Conservation (phyloP, 2,797 vertebrate species). For the Meda fulgida region DNA sequence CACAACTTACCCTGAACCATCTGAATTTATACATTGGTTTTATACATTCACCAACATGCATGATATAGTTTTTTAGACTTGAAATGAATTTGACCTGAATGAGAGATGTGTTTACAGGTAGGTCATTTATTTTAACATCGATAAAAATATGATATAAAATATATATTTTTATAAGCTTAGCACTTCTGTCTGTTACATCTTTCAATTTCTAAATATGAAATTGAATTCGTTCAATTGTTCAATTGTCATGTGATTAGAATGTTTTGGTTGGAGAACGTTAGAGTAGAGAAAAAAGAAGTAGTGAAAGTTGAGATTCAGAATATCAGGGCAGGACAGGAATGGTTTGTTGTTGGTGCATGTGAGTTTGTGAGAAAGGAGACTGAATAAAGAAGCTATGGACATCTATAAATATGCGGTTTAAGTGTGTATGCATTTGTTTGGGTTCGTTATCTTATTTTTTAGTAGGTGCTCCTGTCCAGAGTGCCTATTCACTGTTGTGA, state of each 20-base stretch:
- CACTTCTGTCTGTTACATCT: not conserved
- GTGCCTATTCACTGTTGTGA: not conserved
- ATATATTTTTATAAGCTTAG: too few relatives aligned
- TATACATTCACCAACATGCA: too few relatives aligned
- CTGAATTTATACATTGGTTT: too few relatives aligned
- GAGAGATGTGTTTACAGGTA: too few relatives aligned
- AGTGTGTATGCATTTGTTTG: conserved; percentile 10
- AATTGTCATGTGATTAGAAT: not conserved
- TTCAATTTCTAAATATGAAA: not conserved
- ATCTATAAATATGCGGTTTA: not conserved
- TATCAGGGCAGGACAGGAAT: not conserved
- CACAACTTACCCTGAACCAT: too few relatives aligned
- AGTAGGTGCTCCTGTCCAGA: not conserved
- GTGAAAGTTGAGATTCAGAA: not conserved
- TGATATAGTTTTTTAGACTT: not conserved
- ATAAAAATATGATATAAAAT: too few relatives aligned
- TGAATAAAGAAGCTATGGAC: not conserved
- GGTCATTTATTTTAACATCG: too few relatives aligned
- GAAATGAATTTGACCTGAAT: not conserved
- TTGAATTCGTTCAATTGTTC: too few relatives aligned
- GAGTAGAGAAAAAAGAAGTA: not conserved
- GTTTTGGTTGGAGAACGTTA: not conserved
- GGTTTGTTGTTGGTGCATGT: not conserved
- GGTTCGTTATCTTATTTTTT: not conserved
- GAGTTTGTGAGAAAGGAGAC: not conserved